Evolutionary conservation across 2,113 vertebrate genomes (phyloP), one percentile per base, ranked within the genome.

Genomic region (Protobothrops mucrosquamatus): DNA sequence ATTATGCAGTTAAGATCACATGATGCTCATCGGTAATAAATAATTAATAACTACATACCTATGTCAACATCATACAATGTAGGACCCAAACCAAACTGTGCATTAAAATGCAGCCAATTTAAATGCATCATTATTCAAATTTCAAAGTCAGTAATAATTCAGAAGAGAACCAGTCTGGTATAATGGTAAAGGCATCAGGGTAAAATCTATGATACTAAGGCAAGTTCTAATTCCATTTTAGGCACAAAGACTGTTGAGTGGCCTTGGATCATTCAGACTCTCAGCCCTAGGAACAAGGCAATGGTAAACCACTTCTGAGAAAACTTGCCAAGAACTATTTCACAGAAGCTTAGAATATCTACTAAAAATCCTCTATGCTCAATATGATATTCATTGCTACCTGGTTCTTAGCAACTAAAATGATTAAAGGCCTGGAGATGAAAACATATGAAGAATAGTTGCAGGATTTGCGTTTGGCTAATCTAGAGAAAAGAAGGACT

Each of bases 1-100:
- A 89, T 87, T 18, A 91, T 5, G 59, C 95, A 95, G 95, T 95
- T 96, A 97, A 96, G 94, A 96, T 95, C 92, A 94, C 0, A 88
- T 24, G 46, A 87, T 64, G 52, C 93, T 88, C 92, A 96, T 94
- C 26, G 96, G 96, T 93, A 85, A 93, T 64, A 93, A 94, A 93
- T 81, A 93, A 94, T 92, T 96, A 95, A 95, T 94, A 95, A 96
- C 94, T 96, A 95, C 1, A 95, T 92, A 2, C 0, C 18, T 29
- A 56, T 93, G 81, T 95, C 93, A 43, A 96, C 93, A 89, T 0
- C 91, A 94, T 86, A 92, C 69, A 2, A 89, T 56, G 11, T 0
- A 0, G 93, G 87, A 61, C 7, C 48, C 46, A 26, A 55, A 29
- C 89, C 43, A 20, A 24, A 55, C 6, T 43, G 91, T 55, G 14